phyloP scores from a whole-genome alignment of 2,797 vertebrate genomes.

The Hipposideros larvatus region DNA sequence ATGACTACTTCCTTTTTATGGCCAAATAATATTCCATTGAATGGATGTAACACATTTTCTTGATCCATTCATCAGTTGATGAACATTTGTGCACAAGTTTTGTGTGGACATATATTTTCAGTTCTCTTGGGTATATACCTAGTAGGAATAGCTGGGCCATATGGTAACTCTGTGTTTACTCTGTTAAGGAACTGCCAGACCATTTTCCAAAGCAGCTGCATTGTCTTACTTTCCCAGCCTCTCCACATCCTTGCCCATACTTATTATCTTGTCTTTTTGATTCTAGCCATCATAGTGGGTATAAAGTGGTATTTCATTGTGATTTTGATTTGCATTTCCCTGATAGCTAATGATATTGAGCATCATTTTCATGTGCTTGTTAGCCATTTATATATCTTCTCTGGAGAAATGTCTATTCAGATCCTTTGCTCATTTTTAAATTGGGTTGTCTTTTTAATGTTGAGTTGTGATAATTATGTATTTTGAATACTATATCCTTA shows the following conservation, averaged over 20 bases:
- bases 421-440: slow-evolving; percentile 20
- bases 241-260: neutral
- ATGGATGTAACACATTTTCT: neutral
- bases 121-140: neutral
- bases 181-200: neutral
- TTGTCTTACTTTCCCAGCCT: neutral
- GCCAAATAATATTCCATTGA: neutral
- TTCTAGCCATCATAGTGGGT: neutral
- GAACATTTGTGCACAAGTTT: neutral
- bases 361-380: neutral
- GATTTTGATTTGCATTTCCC: slow-evolving; percentile 4
- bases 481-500: neutral
- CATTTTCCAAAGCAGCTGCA: neutral
- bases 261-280: neutral
- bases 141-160: neutral
- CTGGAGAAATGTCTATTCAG: neutral
- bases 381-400: neutral
- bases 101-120: neutral
- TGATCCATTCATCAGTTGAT: neutral
- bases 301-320: neutral
- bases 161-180: neutral
- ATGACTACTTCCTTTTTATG: neutral
- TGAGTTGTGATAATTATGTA: neutral
- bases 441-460: slow-evolving; percentile 30
- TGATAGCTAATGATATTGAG: neutral